Evolutionary conservation across 2,113 vertebrate genomes (phyloP).

Genomic region (Mesocricetus auratus): DNA sequence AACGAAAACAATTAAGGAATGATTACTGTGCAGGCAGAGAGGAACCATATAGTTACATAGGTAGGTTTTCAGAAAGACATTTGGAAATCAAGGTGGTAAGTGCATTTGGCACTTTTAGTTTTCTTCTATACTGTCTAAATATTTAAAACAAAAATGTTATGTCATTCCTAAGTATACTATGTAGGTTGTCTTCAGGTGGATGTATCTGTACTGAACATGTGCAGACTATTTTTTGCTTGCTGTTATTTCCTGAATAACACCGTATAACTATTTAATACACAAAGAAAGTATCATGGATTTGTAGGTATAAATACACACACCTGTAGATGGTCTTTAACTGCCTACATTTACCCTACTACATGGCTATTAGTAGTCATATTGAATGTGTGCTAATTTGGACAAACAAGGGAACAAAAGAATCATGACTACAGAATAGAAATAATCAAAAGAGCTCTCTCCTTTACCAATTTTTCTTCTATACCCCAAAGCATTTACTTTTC

Average conservation of each 20-base stretch:
- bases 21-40: neutral
- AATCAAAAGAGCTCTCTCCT: slow-evolving; percentile 24
- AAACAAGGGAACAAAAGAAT: neutral
- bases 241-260: neutral
- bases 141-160: neutral
- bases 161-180: neutral
- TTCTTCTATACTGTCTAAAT: neutral
- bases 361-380: neutral
- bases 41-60: neutral
- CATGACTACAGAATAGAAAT: neutral
- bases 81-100: neutral
- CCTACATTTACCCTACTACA: neutral
- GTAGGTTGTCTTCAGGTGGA: neutral
- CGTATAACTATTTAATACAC: neutral
- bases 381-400: neutral
- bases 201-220: neutral
- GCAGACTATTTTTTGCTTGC: neutral
- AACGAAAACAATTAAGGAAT: neutral
- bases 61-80: slow-evolving; percentile 17
- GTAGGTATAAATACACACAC: neutral
- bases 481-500: neutral
- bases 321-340: slow-evolving; percentile 17
- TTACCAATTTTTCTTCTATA: slow-evolving; percentile 42
- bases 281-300: neutral
- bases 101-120: neutral